phyloP scores from a whole-genome alignment of 1,140 invertebrate genomes.

The Melitaea cinxia region DNA sequence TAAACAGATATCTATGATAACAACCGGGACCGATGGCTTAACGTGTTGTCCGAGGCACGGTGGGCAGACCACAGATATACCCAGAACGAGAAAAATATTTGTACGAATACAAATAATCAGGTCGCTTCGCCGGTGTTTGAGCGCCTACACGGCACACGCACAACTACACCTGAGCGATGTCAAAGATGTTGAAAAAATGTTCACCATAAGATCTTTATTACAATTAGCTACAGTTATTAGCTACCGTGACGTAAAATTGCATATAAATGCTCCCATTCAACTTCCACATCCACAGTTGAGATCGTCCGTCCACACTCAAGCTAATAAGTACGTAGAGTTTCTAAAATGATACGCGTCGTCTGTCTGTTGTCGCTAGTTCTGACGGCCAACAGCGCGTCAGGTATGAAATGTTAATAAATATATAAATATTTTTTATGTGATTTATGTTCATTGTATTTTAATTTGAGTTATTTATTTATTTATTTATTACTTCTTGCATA shows the following conservation, averaged over 20 bases:
- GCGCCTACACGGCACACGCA: too few relatives aligned
- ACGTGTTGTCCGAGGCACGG: too few relatives aligned
- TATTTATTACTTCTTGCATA: too few relatives aligned
- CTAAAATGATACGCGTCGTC: background rate
- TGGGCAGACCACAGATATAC: too few relatives aligned
- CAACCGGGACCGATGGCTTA: too few relatives aligned
- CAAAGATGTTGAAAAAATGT: background rate
- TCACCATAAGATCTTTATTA: background rate
- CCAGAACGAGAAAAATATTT: too few relatives aligned
- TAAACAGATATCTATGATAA: too few relatives aligned
- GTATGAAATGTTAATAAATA: background rate
- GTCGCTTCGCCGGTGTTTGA: too few relatives aligned
- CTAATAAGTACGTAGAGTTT: background rate
- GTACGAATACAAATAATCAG: too few relatives aligned
- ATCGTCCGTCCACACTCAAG: background rate
- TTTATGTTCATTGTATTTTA: too few relatives aligned
- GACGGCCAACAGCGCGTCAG: background rate
- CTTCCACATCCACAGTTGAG: background rate
- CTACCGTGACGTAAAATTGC: background rate
- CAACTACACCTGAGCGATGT: too few relatives aligned
- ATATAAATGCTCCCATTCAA: background rate
- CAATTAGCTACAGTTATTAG: background rate
- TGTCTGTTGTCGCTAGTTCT: background rate
- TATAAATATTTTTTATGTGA: background rate
- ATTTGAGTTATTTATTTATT: too few relatives aligned